Conservation (phyloP, 2,888 invertebrate genomes). For the Aphelenchoides bicaudatus region DNA sequence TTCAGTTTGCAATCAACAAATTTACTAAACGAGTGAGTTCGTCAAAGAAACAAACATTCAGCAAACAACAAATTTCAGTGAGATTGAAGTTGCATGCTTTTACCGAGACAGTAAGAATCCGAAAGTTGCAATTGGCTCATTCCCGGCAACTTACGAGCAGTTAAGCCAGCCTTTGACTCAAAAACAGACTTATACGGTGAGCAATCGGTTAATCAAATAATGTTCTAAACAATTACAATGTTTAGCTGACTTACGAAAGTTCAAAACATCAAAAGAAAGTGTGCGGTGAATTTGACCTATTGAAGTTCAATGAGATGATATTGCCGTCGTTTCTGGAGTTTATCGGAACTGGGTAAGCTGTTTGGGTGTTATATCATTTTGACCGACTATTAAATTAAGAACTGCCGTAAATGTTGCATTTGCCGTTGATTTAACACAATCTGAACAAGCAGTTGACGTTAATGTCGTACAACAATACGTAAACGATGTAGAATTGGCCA, state of each 20-base stretch:
- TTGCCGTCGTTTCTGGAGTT: constrained; percentile 55
- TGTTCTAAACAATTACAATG: neutral
- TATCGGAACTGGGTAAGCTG: constrained; percentile 36
- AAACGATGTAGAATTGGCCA: constrained; percentile 50
- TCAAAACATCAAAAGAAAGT: constrained; percentile 35
- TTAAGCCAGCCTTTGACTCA: constrained; percentile 24
- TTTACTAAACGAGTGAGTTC: constrained; percentile 28
- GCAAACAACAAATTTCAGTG: constrained; percentile 10
- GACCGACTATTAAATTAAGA: constrained; percentile 28
- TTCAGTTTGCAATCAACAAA: constrained; percentile 41
- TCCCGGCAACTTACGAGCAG: constrained; percentile 29
- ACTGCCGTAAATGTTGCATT: constrained; percentile 38
- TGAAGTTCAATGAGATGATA: constrained; percentile 51
- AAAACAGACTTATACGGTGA: constrained; percentile 37
- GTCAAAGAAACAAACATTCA: neutral
- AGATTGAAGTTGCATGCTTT: constrained; percentile 32
- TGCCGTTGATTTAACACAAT: constrained; percentile 47
- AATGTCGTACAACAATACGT: constrained; percentile 34
- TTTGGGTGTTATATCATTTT: constrained; percentile 5
- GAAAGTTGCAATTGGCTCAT: constrained; percentile 27
- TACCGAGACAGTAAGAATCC: constrained; percentile 32
- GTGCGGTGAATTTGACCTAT: constrained; percentile 51
- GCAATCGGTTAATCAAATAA: neutral
- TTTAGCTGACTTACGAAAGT: constrained; percentile 32
- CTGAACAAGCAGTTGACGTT: constrained; percentile 39